Evolutionary conservation across 2,888 invertebrate species (phyloP), one percentile per base, ranked within the genome.

Genomic region (Drosophila niveifrons): DNA sequence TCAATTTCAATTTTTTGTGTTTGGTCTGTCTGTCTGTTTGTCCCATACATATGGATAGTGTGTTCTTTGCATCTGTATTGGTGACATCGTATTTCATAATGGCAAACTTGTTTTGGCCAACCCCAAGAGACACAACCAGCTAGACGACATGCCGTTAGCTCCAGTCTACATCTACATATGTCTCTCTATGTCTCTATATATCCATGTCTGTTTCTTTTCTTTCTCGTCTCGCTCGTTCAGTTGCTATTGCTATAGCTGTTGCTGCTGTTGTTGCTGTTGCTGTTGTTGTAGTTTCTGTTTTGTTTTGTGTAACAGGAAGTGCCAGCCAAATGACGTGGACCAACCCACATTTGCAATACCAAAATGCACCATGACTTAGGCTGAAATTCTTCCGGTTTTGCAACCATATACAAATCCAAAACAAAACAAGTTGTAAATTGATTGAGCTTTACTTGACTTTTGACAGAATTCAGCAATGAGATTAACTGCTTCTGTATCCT

Each of bases 61-160:
- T 56, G 69, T 82, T 81, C 82, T 82, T 76, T 80, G 76, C 53
- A 62, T 51, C 68, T 50, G 80, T 83, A 52, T 69, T 74, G 66
- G 80, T 84, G 83, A 82, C 82, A 82, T 82, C 83, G 83, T 81
- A 82, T 82, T 82, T 82, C 82, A 82, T 81, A 82, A 82, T 82
- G 82, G 63, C 83, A 82, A 82, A 82, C 82, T 72, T 84, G 82
- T 84, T 82, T 82, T 57, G 76, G 68, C 69, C 78, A 80, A 73
- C 76, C 69, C 65, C 83, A 69, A 63, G 75, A 71, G 53, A 18
- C 50, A 64, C 77, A 83, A 81, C 82, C 78, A 82, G 82, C 68
- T 76, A 75, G 70, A 75, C 82, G 64, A 68, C 81, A 78, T 84
- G 74, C 82, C 84, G 73, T 62, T 75, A 64, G 62, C 28, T 28